Conservation (phyloP, 2,797 vertebrate genomes). For the Aulostomus chinensis region DNA sequence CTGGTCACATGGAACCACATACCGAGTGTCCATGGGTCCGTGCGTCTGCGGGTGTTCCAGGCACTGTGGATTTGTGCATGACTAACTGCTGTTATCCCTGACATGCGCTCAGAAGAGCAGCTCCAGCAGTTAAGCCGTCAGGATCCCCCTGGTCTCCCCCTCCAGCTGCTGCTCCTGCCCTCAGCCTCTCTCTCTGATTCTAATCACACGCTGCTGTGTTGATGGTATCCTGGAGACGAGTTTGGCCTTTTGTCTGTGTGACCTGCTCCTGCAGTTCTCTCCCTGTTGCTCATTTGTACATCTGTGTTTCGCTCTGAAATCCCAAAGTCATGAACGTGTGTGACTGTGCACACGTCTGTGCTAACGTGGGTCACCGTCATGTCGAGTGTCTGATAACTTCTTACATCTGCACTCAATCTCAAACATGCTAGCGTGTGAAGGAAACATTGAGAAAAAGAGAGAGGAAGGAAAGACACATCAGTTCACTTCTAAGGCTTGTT, state of each 20-base stretch:
- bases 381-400: constrained; percentile 31
- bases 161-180: constrained; percentile 13
- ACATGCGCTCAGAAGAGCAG: constrained; percentile 44
- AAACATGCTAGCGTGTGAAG: constrained; percentile 21
- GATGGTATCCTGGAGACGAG: constrained; percentile 6
- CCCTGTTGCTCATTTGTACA: constrained; percentile 24
- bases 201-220: constrained; percentile 29
- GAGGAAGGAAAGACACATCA: constrained; percentile 8
- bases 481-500: constrained; percentile 24
- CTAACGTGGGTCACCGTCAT: constrained; percentile 20
- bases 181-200: constrained; percentile 13
- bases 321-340: constrained; percentile 8
- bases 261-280: constrained; percentile 15
- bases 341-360: constrained; percentile 8
- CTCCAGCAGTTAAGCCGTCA: constrained; percentile 44
- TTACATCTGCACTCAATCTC: constrained; percentile 53
- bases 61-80: constrained; percentile 49
- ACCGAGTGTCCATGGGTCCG: not conserved
- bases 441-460: constrained; percentile 18
- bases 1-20: constrained; percentile 9
- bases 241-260: constrained; percentile 15
- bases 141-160: constrained; percentile 31
- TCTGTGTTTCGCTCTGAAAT: constrained; percentile 9
- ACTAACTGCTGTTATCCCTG: constrained; percentile 49
- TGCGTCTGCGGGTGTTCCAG: constrained; percentile 35